Conservation (phyloP, 2,797 vertebrate genomes). For the Poecilia wingei region DNA sequence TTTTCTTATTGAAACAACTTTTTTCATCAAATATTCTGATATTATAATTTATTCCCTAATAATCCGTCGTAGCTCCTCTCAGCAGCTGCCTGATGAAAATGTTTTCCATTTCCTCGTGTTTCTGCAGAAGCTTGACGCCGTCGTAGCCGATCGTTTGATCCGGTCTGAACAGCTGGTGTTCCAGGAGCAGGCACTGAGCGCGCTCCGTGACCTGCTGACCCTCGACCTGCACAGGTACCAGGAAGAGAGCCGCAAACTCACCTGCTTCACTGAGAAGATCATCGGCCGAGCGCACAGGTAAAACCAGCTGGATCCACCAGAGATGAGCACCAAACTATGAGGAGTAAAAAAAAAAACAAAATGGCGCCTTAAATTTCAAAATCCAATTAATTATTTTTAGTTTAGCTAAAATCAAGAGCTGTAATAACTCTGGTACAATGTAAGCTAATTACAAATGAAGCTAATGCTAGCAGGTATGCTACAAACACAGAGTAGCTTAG, state of each 20-base stretch:
- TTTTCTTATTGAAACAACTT: neutral
- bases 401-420: too few species aligned
- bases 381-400: too few species aligned
- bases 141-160: constrained; percentile 46
- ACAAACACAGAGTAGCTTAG: too few species aligned
- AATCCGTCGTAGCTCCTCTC: neutral
- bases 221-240: constrained; percentile 71
- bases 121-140: constrained; percentile 49
- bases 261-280: constrained; percentile 40
- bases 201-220: constrained; percentile 67
- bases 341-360: too few species aligned
- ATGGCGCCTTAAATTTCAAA: too few species aligned
- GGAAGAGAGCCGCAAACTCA: constrained; percentile 59
- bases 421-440: too few species aligned
- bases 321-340: too few species aligned
- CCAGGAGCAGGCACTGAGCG: constrained; percentile 70
- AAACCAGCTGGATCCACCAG: neutral
- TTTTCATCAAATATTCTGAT: neutral
- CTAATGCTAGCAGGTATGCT: too few species aligned
- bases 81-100: neutral
- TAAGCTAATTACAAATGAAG: too few species aligned
- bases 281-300: constrained; percentile 42
- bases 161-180: constrained; percentile 64
- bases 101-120: neutral
- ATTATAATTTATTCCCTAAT: neutral